Percentiles rank a stretch among this genome's conserved stretches.
Conservation (phyloP, 2,888 invertebrate species). For the Oxyscelio sp. region DNA sequence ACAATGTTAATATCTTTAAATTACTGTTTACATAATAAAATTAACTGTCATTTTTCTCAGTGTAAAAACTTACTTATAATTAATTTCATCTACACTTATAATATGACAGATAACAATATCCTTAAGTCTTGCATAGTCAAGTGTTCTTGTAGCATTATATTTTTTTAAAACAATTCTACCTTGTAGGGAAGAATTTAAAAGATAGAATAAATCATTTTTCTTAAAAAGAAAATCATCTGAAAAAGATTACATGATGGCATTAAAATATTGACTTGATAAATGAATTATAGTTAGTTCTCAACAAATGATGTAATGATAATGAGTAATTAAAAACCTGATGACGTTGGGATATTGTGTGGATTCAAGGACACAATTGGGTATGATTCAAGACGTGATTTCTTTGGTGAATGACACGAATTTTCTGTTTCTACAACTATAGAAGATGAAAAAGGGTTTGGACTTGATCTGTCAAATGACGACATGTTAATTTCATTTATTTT, state of each 20-base stretch:
- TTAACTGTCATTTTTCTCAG: no score
- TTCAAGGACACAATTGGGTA: neutral
- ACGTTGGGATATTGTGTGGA: no score
- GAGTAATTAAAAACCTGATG: no score
- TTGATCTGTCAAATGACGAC: neutral
- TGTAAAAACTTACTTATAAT: slow-evolving; percentile 24
- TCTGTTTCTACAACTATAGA: neutral
- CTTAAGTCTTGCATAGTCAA: neutral
- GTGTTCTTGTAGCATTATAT: slow-evolving; percentile 3
- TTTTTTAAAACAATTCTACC: slow-evolving; percentile 13
- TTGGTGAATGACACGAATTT: neutral
- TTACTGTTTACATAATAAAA: no score
- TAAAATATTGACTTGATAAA: no score
- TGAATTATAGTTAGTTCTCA: no score
- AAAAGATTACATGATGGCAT: neutral
- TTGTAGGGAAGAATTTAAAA: slow-evolving; percentile 10
- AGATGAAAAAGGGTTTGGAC: neutral
- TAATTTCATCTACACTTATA: neutral
- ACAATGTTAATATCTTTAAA: no score
- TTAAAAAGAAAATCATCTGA: neutral
- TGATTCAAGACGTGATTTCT: neutral
- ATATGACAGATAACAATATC: neutral
- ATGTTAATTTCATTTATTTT: neutral
- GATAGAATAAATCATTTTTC: slow-evolving; percentile 18
- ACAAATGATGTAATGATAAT: no score